Percentiles rank a stretch among this genome's conserved stretches.
Evolutionary conservation across 2,113 vertebrate genomes (phyloP).

Genomic region (Dipodomys stephensi): DNA sequence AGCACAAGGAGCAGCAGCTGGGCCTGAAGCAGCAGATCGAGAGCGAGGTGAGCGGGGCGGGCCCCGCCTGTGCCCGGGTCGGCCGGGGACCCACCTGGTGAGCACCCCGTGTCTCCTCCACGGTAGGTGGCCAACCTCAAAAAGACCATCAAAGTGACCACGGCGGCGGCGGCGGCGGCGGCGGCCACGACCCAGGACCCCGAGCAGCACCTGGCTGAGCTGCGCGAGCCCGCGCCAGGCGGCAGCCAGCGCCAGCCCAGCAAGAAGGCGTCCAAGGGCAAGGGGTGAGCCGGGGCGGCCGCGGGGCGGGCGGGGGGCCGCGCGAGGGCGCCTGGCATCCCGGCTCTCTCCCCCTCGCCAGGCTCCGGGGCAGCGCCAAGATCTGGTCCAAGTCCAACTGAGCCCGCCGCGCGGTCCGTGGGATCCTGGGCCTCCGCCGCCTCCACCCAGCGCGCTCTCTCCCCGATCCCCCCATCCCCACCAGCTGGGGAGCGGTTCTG

Average conservation of each 20-base stretch:
- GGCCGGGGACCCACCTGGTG: too few relatives aligned
- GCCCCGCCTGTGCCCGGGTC: too few relatives aligned
- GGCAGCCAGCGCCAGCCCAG: slow-evolving; percentile 90
- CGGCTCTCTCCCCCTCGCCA: slow-evolving; percentile 78
- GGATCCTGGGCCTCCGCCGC: too few relatives aligned
- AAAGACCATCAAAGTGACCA: slow-evolving; percentile 97
- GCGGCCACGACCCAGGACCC: slow-evolving; percentile 96
- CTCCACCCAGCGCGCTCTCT: too few relatives aligned
- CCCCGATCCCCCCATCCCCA: too few relatives aligned
- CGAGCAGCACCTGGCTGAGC: slow-evolving; percentile 91
- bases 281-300: slow-evolving; percentile 90
- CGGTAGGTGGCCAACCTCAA: slow-evolving; percentile 98
- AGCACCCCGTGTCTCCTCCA: neutral
- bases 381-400: slow-evolving; percentile 99
- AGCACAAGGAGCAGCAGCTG: slow-evolving; percentile 96
- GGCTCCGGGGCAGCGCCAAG: slow-evolving; percentile 97
- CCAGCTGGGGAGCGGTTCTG: too few relatives aligned
- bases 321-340: slow-evolving; percentile 14
- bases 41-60: slow-evolving; percentile 90
- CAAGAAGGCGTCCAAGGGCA: slow-evolving; percentile 98
- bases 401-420: slow-evolving; percentile 35
- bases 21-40: slow-evolving; percentile 98
- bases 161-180: slow-evolving; percentile 91
- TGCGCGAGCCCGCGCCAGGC: slow-evolving; percentile 87
- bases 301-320: too few relatives aligned